These are phyloP conservation scores for Clunio marinus DNA, from an alignment of 2,888 invertebrate genomes.

Conservation along the genomic window DNA sequence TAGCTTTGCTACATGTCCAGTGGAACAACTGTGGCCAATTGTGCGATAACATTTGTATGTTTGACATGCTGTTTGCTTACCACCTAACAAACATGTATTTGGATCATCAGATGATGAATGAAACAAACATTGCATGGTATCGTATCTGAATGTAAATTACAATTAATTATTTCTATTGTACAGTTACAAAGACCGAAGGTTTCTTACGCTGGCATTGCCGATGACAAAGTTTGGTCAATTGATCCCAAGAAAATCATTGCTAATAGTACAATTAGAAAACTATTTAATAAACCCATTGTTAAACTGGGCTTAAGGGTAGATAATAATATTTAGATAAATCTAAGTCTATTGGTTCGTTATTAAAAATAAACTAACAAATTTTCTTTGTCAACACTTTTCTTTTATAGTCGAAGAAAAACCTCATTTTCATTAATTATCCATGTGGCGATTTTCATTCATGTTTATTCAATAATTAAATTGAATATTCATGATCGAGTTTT, in stretches of 20 bases:
- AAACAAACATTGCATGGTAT: constrained; percentile 15
- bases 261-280: background rate
- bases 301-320: too few relatives aligned
- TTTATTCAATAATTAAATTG: background rate
- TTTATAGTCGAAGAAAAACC: constrained; percentile 12
- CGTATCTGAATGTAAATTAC: background rate
- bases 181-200: background rate
- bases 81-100: constrained; percentile 15
- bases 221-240: background rate
- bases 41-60: constrained; percentile 10
- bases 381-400: background rate
- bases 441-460: background rate
- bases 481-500: background rate
- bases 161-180: background rate
- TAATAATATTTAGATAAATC: background rate
- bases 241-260: constrained; percentile 13
- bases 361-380: background rate
- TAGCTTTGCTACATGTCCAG: background rate
- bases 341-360: constrained; percentile 1
- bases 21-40: constrained; percentile 5
- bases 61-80: background rate
- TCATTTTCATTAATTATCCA: background rate
- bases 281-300: background rate
- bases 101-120: background rate
- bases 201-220: constrained; percentile 8